Base-by-base conservation (phyloP, 92 coral and sea anemone genomes). In the Metridium senile region DNA sequence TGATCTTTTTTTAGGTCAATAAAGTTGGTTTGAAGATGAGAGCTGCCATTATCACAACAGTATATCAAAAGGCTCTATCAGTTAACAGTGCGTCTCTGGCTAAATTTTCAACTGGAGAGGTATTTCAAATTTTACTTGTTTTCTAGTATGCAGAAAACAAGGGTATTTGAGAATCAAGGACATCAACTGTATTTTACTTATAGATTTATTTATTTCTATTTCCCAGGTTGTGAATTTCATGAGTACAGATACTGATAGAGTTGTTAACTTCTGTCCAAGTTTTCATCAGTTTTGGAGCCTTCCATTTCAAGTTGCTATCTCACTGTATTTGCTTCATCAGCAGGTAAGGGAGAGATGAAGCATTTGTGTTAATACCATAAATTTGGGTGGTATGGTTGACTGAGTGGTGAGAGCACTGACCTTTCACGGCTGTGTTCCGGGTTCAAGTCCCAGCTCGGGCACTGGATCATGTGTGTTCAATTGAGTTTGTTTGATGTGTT, bases 271-370 rank as follows among this genome's bases (percentile, higher is more conserved):
- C 51, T 90, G 94, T 66, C 89, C 89, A 30, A 94, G 97, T 75
- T 94, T 94, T 68, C 98, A 94, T 67, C 97, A 92, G 82, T 94
- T 94, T 78, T 94, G 98, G 98, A 94, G 98, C 75, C 81, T 94
- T 26, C 97, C 97, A 45, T 92, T 94, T 73, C 98, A 94, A 78
- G 83, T 94, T 47, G 98, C 97, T 1, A 88, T 94, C 11, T 92
- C 98, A 0, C 75, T 94, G 70, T 94, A 89, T 26, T 91, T 94
- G 26, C 89, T 94, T 10, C 88, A 94, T 63, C 95, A 89, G 54
- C 98, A 94, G 97, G 98, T 92, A 76, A 2, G 71, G 19, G 17
- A 21, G 33, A 59, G 23, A 4, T 54, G 16, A 20, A 54, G 19
- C n/a, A n/a, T n/a, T n/a, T n/a, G n/a, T n/a, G n/a, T n/a, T n/a